Percentiles rank a stretch among this genome's conserved stretches.
Evolutionary conservation across 1,140 invertebrate species (phyloP).

Genomic region (Drosophila athabasca): DNA sequence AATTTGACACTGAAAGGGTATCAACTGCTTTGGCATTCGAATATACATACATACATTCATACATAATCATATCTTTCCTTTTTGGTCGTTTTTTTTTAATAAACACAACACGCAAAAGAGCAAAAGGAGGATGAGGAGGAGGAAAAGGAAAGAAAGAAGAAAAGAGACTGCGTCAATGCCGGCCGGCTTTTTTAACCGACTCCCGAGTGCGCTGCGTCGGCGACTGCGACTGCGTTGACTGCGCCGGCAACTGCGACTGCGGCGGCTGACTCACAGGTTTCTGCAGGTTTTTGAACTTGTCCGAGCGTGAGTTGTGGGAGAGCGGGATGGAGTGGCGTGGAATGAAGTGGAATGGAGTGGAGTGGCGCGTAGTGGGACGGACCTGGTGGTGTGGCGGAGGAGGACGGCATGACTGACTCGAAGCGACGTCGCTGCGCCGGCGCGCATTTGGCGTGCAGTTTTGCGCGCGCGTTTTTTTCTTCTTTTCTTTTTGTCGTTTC

Average conservation of each 20-base stretch:
- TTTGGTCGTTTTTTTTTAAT: conserved; percentile 32
- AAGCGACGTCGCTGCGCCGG: conserved; percentile 46
- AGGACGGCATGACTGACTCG: background rate
- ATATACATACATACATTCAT: too few relatives aligned
- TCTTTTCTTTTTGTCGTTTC: conserved; percentile 20
- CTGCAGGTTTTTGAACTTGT: conserved; percentile 81
- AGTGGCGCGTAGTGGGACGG: background rate
- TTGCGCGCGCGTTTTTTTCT: conserved; percentile 33
- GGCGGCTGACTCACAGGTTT: conserved; percentile 50
- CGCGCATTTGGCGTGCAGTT: conserved; percentile 69
- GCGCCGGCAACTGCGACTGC: conserved; percentile 16
- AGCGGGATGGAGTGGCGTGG: background rate
- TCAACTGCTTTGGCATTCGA: too few relatives aligned
- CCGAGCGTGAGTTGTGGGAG: conserved; percentile 25
- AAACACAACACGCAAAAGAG: conserved; percentile 62
- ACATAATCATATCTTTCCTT: background rate
- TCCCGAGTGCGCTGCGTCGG: conserved; percentile 14
- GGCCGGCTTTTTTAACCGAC: conserved; percentile 76
- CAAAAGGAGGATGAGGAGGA: conserved; percentile 26
- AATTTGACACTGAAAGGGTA: too few relatives aligned
- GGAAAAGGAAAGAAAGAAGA: conserved; percentile 10
- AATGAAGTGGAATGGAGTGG: background rate
- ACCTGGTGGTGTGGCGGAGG: background rate
- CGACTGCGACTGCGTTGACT: conserved; percentile 7
- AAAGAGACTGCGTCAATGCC: conserved; percentile 50